These are phyloP conservation scores for Heliconius erato DNA, from an alignment of 2,888 invertebrate genomes.

Conservation along the genomic window DNA sequence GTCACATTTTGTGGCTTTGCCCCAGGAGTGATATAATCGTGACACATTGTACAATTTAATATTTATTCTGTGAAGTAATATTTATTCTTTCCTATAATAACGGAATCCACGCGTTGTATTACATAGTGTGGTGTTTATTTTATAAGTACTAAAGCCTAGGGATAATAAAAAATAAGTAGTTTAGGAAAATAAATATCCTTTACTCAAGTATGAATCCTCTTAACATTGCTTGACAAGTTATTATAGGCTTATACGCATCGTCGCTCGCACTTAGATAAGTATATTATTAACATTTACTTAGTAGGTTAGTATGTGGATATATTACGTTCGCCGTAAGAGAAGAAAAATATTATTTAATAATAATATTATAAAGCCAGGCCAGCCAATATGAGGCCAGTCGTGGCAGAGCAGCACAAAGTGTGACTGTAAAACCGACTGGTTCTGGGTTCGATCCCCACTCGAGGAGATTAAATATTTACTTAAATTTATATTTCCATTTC, in stretches of 20 bases:
- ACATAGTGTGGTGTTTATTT: background rate
- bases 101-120: background rate
- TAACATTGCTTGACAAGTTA: slow-evolving; percentile 24
- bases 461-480: no score
- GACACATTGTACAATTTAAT: background rate
- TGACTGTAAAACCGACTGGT: no score
- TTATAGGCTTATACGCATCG: slow-evolving; percentile 15
- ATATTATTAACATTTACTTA: background rate
- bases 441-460: no score
- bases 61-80: background rate
- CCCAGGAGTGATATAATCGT: no score
- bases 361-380: no score
- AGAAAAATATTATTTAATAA: background rate
- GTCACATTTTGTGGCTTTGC: no score
- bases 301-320: background rate
- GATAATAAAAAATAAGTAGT: slow-evolving; percentile 22
- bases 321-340: background rate
- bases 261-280: background rate
- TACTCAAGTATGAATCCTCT: slow-evolving; percentile 19
- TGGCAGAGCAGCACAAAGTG: no score
- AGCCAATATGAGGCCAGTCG: no score
- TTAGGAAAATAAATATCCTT: slow-evolving; percentile 1
- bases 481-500: no score
- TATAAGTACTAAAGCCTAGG: background rate
- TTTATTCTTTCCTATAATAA: background rate